These are phyloP conservation scores for Plagiodera versicolora DNA, from an alignment of 2,888 invertebrate genomes.

Conservation along the genomic window DNA sequence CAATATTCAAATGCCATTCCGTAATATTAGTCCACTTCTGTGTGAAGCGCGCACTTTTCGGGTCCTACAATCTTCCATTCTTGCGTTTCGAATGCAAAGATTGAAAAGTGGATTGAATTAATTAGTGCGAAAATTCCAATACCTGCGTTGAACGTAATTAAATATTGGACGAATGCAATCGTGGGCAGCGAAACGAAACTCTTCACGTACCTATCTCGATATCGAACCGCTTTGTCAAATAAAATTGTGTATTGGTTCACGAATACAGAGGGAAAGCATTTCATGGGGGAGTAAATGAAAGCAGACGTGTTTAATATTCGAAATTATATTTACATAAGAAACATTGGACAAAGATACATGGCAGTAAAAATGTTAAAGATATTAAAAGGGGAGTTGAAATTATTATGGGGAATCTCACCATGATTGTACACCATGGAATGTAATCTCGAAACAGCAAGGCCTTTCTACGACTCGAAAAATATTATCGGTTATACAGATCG, in stretches of 20 bases:
- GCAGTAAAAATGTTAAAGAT: slow-evolving; percentile 35
- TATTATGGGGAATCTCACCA: slow-evolving; percentile 14
- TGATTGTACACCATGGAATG: neutral
- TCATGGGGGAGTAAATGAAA: too few species aligned
- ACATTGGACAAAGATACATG: slow-evolving; percentile 39
- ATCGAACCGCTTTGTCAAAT: neutral
- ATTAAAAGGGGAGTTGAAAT: slow-evolving; percentile 19
- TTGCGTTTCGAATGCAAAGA: too few species aligned
- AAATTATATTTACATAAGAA: slow-evolving; percentile 40
- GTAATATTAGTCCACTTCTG: too few species aligned
- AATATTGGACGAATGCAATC: neutral
- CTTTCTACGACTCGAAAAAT: neutral
- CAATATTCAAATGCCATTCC: too few species aligned
- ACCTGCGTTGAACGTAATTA: neutral
- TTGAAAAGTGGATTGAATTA: too few species aligned
- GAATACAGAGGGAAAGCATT: too few species aligned
- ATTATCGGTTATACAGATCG: neutral
- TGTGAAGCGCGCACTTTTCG: too few species aligned
- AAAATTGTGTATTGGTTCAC: too few species aligned
- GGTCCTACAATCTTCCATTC: too few species aligned
- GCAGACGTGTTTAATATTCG: too few species aligned
- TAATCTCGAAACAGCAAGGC: neutral
- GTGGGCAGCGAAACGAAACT: neutral
- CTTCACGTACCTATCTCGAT: neutral
- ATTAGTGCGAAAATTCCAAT: neutral